Percentiles rank a stretch among this genome's conserved stretches.
phyloP scores from a whole-genome alignment of 2,888 invertebrate genomes.

The Athalia cordata region DNA sequence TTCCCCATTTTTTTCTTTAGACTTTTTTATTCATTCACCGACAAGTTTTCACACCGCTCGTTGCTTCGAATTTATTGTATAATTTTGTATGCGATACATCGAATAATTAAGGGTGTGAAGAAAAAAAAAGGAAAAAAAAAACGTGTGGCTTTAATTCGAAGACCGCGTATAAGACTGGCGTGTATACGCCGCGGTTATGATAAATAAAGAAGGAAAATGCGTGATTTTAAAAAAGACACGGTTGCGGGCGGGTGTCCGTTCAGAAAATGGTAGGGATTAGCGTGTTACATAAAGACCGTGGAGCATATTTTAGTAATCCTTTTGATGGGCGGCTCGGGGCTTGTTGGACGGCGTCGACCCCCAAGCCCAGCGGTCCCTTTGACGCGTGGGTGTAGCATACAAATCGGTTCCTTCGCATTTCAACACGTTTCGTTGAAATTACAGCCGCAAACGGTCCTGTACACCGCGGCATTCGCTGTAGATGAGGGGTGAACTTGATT shows the following conservation, averaged over 20 bases:
- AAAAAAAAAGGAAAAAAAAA: too few species aligned
- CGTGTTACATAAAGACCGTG: conserved; percentile 54
- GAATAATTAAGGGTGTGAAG: too few species aligned
- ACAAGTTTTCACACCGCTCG: not conserved
- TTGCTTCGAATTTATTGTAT: too few species aligned
- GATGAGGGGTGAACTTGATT: conserved; percentile 61
- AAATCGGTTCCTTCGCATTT: conserved; percentile 71
- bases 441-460: conserved; percentile 48
- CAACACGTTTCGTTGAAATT: conserved; percentile 68
- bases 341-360: conserved; percentile 46
- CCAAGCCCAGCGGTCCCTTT: conserved; percentile 63
- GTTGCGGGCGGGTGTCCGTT: not conserved
- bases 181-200: too few species aligned
- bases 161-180: too few species aligned
- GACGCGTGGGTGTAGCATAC: conserved; percentile 69
- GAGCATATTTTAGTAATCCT: conserved; percentile 60
- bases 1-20: too few species aligned
- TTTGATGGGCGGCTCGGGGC: conserved; percentile 53
- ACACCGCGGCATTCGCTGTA: not conserved
- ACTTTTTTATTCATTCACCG: too few species aligned
- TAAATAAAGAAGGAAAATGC: not conserved
- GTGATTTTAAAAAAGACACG: not conserved
- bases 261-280: conserved; percentile 54
- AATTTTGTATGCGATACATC: too few species aligned
- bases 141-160: too few species aligned